These are phyloP conservation scores for Thecophora atra DNA, from an alignment of 2,888 invertebrate species.

Conservation along the genomic window DNA sequence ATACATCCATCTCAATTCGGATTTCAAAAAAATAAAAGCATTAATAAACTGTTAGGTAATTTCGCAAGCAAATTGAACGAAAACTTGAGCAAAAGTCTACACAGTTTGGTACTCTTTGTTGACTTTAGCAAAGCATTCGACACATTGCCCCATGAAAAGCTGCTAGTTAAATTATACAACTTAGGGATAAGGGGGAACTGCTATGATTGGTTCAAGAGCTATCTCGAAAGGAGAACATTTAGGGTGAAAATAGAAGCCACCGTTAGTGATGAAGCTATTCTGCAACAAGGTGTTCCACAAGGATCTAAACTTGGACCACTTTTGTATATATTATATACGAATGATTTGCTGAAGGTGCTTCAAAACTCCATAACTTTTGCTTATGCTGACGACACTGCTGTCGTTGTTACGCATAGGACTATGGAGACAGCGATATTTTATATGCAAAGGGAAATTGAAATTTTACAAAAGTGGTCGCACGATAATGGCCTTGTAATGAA, in stretches of 20 bases:
- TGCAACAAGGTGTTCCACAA: conserved; percentile 11
- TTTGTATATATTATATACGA: conserved; percentile 24
- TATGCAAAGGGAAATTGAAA: no score
- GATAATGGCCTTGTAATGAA: no score
- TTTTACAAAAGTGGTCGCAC: no score
- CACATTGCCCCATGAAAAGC: conserved; percentile 22
- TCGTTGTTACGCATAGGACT: conserved; percentile 26
- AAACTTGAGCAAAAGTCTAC: conserved; percentile 18
- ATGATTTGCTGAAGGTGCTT: conserved; percentile 9
- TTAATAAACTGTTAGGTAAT: conserved; percentile 16
- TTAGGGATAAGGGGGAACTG: conserved; percentile 16
- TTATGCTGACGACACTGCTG: conserved; percentile 27
- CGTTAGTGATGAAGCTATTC: background rate
- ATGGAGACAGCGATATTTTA: no score
- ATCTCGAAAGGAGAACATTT: conserved; percentile 1
- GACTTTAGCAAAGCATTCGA: conserved; percentile 39
- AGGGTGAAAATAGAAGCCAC: background rate
- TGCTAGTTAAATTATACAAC: background rate
- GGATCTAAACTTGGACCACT: conserved; percentile 31
- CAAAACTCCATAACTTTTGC: conserved; percentile 19
- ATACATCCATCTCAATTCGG: conserved; percentile 24
- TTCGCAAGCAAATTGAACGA: conserved; percentile 18
- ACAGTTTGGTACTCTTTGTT: conserved; percentile 16
- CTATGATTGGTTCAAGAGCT: conserved; percentile 24
- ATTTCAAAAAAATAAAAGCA: conserved; percentile 24